Evolutionary conservation across 2,113 vertebrate species (phyloP).

Genomic region (Columba livia): DNA sequence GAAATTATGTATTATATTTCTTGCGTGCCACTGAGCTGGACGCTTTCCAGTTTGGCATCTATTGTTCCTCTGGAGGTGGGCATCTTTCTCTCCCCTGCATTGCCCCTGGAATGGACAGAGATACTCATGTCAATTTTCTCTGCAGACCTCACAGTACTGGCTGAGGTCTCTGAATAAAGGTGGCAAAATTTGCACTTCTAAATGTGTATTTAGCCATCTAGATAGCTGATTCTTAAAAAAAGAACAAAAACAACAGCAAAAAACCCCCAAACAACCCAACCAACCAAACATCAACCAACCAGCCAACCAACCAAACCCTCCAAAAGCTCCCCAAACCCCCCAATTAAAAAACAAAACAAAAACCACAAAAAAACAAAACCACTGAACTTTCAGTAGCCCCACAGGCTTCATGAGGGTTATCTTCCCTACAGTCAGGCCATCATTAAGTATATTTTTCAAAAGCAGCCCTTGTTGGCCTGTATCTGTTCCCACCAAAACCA

Average conservation of each 20-base stretch:
- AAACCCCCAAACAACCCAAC: no score
- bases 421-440: neutral
- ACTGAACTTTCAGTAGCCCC: neutral
- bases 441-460: neutral
- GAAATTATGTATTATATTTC: slow-evolving; percentile 68
- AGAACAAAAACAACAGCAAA: no score
- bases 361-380: no score
- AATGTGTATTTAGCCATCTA: neutral
- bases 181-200: neutral
- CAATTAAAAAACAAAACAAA: no score
- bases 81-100: neutral
- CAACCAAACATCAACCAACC: no score
- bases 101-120: neutral
- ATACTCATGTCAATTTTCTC: neutral
- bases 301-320: no score
- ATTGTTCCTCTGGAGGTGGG: neutral
- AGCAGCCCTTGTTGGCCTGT: neutral
- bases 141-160: neutral
- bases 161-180: neutral
- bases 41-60: slow-evolving; percentile 53
- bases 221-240: neutral
- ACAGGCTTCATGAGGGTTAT: neutral
- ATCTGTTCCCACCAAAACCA: neutral
- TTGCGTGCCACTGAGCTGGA: slow-evolving; percentile 65
- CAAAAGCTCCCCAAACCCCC: no score